Evolutionary conservation across 2,113 vertebrate species (phyloP).

Genomic region (Neodon shergylaensis): DNA sequence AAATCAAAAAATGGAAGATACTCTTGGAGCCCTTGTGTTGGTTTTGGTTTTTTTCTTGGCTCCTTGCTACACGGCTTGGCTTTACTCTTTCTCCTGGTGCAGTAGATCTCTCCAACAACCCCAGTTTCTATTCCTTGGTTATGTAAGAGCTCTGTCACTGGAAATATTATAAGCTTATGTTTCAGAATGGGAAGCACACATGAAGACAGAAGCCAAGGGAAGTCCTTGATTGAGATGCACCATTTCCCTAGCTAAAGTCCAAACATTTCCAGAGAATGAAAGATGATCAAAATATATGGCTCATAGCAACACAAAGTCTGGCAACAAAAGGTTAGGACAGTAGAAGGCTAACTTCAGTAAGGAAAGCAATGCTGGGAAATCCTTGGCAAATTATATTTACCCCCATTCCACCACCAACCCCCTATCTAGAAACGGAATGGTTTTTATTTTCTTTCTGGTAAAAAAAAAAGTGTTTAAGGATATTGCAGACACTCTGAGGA

Average conservation of each 20-base stretch:
- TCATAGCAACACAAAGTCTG: not conserved
- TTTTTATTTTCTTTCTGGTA: slow-evolving; percentile 18
- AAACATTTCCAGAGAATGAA: not conserved
- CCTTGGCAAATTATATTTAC: not conserved
- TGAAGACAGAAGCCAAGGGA: not conserved
- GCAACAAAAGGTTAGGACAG: not conserved
- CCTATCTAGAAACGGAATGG: not conserved
- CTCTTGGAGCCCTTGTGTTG: not conserved
- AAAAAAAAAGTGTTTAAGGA: not conserved
- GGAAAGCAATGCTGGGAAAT: not conserved
- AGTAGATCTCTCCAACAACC: not conserved
- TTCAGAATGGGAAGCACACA: not conserved
- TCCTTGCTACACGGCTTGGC: not conserved
- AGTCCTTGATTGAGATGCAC: not conserved
- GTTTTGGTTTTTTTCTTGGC: not conserved
- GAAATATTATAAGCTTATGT: not conserved
- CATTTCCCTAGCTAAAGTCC: not conserved
- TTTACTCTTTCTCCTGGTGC: not conserved
- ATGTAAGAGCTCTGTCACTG: not conserved
- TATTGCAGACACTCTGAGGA: not conserved
- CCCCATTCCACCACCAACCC: not conserved
- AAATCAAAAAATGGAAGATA: slow-evolving; percentile 5
- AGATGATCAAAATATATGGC: not conserved
- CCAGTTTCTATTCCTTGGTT: not conserved
- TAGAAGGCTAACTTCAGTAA: not conserved